These are phyloP conservation scores for Ursus arctos DNA, from an alignment of 2,113 vertebrate genomes.

Conservation along the genomic window DNA sequence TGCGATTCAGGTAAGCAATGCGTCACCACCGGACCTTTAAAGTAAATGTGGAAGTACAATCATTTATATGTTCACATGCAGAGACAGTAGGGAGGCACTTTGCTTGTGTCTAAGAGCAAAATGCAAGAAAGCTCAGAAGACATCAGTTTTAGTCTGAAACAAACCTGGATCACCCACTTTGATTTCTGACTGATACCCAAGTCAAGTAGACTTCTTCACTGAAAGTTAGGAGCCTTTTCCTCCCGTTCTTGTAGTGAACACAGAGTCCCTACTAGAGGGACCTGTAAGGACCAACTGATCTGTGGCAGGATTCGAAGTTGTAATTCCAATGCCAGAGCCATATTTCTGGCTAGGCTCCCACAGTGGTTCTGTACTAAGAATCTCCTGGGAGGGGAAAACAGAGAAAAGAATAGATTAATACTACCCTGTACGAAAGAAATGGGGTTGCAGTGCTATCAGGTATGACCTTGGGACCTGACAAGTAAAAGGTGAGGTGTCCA, in stretches of 20 bases:
- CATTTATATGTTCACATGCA: conserved; percentile 78
- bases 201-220: conserved; percentile 67
- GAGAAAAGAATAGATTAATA: neutral
- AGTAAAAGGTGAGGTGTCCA: neutral
- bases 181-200: conserved; percentile 44
- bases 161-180: conserved; percentile 40
- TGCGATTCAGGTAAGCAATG: conserved; percentile 65
- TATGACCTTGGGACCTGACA: neutral
- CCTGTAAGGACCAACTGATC: neutral
- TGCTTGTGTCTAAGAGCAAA: conserved; percentile 71
- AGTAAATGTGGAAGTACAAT: conserved; percentile 73
- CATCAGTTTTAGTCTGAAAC: conserved; percentile 6
- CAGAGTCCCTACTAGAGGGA: conserved; percentile 31
- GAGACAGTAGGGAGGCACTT: conserved; percentile 78
- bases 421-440: neutral
- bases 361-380: neutral
- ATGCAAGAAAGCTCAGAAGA: conserved; percentile 43
- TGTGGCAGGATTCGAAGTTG: neutral
- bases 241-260: neutral
- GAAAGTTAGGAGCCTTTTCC: conserved; percentile 75
- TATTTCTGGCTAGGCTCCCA: neutral
- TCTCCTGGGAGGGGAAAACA: neutral
- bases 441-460: neutral
- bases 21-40: conserved; percentile 61
- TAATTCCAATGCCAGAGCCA: neutral